Evolutionary conservation across 37 sponge, comb jelly and placozoan genomes (phyloP).

Genomic region (Ephydatia muelleri): DNA sequence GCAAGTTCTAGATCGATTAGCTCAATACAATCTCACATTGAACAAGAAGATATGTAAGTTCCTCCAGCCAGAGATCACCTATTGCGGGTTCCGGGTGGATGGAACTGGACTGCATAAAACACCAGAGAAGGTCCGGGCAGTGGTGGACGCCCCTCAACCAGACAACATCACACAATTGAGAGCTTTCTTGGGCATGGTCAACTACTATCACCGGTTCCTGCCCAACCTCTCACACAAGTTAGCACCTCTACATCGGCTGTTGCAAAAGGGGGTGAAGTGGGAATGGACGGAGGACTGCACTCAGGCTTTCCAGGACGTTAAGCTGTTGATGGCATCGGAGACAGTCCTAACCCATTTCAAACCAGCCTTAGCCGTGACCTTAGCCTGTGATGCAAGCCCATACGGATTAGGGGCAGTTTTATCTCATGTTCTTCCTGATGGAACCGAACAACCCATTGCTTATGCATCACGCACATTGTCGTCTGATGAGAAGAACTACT

Average conservation of each 20-base stretch:
- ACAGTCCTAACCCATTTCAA: neutral
- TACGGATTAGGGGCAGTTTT: conserved; percentile 4
- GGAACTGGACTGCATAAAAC: conserved; percentile 1
- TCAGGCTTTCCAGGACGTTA: conserved; percentile 6
- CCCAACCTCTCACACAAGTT: too few relatives aligned
- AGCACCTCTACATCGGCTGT: too few relatives aligned
- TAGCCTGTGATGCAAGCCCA: too few relatives aligned
- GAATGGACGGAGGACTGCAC: neutral
- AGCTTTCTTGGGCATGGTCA: neutral
- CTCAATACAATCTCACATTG: neutral
- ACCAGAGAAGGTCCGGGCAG: neutral
- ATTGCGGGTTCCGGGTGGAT: conserved; percentile 7
- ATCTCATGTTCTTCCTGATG: conserved; percentile 7
- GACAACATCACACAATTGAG: neutral
- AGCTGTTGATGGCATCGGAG: neutral
- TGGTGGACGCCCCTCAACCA: conserved; percentile 21
- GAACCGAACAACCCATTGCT: conserved; percentile 4
- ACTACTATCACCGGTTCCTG: neutral
- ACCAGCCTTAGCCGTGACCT: too few relatives aligned
- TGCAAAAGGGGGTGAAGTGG: conserved; percentile 4
- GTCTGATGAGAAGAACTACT: too few relatives aligned
- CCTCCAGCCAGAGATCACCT: neutral
- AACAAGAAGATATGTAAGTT: conserved; percentile 4
- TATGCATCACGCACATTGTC: neutral
- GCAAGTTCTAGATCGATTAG: neutral